These are phyloP conservation scores for Cephus rjabovi DNA, from an alignment of 2,888 invertebrate genomes.

Conservation along the genomic window DNA sequence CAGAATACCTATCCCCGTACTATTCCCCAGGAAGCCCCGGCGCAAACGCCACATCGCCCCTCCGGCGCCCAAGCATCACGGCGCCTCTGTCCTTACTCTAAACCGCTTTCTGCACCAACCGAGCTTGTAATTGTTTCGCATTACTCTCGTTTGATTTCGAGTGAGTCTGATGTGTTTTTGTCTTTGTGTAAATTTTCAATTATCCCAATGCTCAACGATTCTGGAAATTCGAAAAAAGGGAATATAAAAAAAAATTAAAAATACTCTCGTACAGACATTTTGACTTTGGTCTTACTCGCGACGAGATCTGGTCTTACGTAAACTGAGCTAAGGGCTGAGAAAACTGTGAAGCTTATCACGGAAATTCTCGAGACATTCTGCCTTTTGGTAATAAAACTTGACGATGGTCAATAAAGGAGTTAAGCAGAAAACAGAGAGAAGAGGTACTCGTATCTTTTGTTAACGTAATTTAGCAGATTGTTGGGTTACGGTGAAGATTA, in stretches of 20 bases:
- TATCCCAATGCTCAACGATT: not conserved
- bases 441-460: not conserved
- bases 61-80: not conserved
- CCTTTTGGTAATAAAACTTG: not conserved
- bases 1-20: constrained; percentile 26
- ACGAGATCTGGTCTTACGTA: not conserved
- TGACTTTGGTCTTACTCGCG: not conserved
- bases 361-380: not conserved
- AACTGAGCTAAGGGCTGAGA: not conserved
- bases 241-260: not conserved
- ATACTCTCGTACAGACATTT: not conserved
- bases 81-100: constrained; percentile 8
- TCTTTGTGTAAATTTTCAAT: not conserved
- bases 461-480: not conserved
- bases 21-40: constrained; percentile 52
- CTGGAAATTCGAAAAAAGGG: not conserved
- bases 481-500: not conserved
- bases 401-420: not conserved
- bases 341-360: not conserved
- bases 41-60: constrained; percentile 53
- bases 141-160: not conserved
- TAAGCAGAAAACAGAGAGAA: not conserved
- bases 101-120: constrained; percentile 40
- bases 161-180: not conserved
- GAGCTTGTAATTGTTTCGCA: constrained; percentile 36